Evolutionary conservation across 2,797 vertebrate genomes (phyloP), one percentile per base, ranked within the genome.

Genomic region (Poeciliopsis presidionis): DNA sequence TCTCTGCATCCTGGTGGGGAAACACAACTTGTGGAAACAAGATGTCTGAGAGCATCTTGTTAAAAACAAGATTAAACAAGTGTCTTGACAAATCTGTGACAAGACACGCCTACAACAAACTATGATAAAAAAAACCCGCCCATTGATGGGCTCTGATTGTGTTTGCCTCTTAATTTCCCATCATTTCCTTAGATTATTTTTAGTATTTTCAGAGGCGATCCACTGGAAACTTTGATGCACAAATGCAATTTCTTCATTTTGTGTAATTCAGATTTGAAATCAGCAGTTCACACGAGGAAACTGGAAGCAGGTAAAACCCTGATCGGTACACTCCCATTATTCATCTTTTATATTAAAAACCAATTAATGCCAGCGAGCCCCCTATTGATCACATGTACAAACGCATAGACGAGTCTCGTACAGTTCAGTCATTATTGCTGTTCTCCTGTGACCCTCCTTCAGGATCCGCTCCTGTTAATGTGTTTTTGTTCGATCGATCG

Each of bases 371-470:
- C 73, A 77, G 75, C 83, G 77, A 87, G 84, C 75, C 65, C 28
- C 67, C 75, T 82, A 90, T 91, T 84, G 91, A 89, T 91, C 88
- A 88, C 83, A 75, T 90, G 79, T 79, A 67, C 75, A 72, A 74
- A 84, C 70, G 28, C 80, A 71, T 75, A 43, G 33, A 51, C 28
- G 80, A 80, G 39, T 57, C 63, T 76, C 9, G 61, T 20, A 13
- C 53, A 41, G 67, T 43, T 53, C 3, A 3, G 75, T 74, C 81
- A 81, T 90, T 90, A 84, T 81, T 86, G n/a, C 74, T 77, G 51
- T 77, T 89, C 85, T 84, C 72, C 2, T 25, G 73, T 71, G 77
- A 76, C 79, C 61, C 18, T 77, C 73, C 76, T 84, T 83, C 81
- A 79, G 61, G 73, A 89, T 91, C 59, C 51, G 57, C 72, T 81